phyloP scores from a whole-genome alignment of 2,797 vertebrate genomes.

The Lacerta viridis region DNA sequence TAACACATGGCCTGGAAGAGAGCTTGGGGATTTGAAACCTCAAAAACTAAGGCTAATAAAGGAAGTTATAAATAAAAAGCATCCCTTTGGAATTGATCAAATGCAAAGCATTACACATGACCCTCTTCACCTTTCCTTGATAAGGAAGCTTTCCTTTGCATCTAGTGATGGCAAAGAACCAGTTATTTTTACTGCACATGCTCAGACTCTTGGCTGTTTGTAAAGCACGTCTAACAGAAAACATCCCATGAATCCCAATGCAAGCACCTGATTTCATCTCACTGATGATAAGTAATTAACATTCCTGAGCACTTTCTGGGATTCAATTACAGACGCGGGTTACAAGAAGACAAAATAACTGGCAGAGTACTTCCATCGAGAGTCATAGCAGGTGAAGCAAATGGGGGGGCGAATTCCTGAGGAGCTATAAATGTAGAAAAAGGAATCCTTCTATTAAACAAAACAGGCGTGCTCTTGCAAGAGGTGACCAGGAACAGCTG shows the following conservation, averaged over 20 bases:
- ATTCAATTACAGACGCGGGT: slow-evolving; percentile 36
- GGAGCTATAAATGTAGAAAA: background rate
- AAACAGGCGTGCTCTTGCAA: background rate
- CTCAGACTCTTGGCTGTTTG: background rate
- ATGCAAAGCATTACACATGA: background rate
- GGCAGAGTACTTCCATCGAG: background rate
- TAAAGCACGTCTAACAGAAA: slow-evolving; percentile 9
- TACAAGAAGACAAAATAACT: slow-evolving; percentile 22
- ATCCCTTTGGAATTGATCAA: background rate
- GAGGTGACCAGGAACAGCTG: slow-evolving; percentile 14
- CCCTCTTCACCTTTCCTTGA: slow-evolving; percentile 26
- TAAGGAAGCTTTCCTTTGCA: slow-evolving; percentile 38
- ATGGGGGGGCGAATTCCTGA: background rate
- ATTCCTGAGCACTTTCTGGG: slow-evolving; percentile 33
- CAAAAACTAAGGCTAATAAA: slow-evolving; percentile 11
- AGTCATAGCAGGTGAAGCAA: fast-evolving
- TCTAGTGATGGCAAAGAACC: background rate
- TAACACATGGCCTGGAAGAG: background rate
- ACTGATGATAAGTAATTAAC: slow-evolving; percentile 47
- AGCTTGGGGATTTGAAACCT: background rate
- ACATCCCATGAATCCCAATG: slow-evolving; percentile 29
- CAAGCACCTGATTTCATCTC: slow-evolving; percentile 52
- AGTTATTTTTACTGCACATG: background rate
- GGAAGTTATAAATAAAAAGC: background rate
- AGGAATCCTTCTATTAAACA: slow-evolving; percentile 16